phyloP scores from a whole-genome alignment of 2,888 invertebrate species.

The Stratiomys singularior region DNA sequence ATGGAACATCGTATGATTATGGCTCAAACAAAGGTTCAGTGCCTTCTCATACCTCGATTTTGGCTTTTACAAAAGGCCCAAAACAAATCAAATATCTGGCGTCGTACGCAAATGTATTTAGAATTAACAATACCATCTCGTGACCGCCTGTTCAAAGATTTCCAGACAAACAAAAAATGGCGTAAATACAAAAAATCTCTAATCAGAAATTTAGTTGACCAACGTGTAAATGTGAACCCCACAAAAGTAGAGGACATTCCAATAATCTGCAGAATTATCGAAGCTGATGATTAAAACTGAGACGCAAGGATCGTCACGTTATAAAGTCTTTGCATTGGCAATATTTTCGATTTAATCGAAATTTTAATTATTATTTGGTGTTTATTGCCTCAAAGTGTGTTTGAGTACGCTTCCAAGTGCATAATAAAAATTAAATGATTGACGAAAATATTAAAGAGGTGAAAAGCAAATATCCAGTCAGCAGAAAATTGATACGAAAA shows the following conservation, averaged over 20 bases:
- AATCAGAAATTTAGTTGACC: slow-evolving; percentile 52
- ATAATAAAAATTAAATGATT: too few species aligned
- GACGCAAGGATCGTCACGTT: neutral
- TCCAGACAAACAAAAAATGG: slow-evolving; percentile 60
- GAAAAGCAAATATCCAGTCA: too few species aligned
- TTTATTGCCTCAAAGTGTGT: too few species aligned
- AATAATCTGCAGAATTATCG: slow-evolving; percentile 62
- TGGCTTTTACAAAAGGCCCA: slow-evolving; percentile 71
- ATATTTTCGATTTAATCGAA: too few species aligned
- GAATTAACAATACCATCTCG: slow-evolving; percentile 61
- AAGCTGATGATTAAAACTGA: slow-evolving; percentile 48
- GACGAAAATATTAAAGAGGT: too few species aligned
- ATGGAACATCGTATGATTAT: slow-evolving; percentile 75
- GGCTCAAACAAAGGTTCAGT: slow-evolving; percentile 72
- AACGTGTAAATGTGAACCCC: slow-evolving; percentile 51
- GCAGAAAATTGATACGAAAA: too few species aligned
- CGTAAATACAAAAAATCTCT: slow-evolving; percentile 58
- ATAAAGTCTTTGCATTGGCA: too few species aligned
- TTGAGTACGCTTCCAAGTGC: too few species aligned
- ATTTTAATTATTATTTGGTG: too few species aligned
- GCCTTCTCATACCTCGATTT: slow-evolving; percentile 75
- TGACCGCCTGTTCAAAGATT: slow-evolving; percentile 59
- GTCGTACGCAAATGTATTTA: slow-evolving; percentile 59
- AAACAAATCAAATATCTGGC: slow-evolving; percentile 64
- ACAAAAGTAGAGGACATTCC: slow-evolving; percentile 61